These are phyloP conservation scores for Mus spicilegus DNA, from an alignment of 2,113 vertebrate species.

Conservation along the genomic window DNA sequence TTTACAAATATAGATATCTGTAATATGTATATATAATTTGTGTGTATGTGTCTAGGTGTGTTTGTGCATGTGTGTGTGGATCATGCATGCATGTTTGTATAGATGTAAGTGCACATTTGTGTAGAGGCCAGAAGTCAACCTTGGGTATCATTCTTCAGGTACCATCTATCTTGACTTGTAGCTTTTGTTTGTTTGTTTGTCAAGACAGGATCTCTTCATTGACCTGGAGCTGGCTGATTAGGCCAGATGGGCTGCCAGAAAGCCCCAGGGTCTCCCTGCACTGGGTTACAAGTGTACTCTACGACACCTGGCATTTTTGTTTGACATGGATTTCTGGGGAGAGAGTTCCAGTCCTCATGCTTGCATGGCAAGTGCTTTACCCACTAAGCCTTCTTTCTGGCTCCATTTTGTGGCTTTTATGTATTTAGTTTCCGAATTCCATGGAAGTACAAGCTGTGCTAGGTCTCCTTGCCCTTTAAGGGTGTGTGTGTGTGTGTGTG, in stretches of 20 bases:
- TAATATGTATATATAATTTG: not conserved
- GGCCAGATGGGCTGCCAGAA: no score
- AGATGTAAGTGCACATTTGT: not conserved
- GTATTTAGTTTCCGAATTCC: not conserved
- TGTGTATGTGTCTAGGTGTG: not conserved
- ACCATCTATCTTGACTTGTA: not conserved
- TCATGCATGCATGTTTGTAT: not conserved
- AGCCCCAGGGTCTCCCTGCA: not conserved
- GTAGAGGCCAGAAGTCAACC: not conserved
- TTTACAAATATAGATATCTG: not conserved
- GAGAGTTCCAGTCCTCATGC: not conserved
- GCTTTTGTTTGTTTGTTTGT: not conserved
- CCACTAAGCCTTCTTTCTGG: not conserved
- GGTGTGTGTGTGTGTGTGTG: no score
- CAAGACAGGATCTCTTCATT: not conserved
- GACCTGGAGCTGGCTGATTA: not conserved
- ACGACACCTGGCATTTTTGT: not conserved
- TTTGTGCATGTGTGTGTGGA: no score
- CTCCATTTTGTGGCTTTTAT: not conserved
- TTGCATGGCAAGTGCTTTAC: not conserved
- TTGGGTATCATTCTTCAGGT: not conserved
- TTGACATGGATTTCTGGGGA: not conserved
- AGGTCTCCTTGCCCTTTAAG: not conserved
- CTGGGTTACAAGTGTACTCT: not conserved
- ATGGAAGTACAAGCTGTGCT: not conserved